Evolutionary conservation across 35 echinoderm and acorn worm species (phyloP).

Genomic region (Ophiothrix spiculata): DNA sequence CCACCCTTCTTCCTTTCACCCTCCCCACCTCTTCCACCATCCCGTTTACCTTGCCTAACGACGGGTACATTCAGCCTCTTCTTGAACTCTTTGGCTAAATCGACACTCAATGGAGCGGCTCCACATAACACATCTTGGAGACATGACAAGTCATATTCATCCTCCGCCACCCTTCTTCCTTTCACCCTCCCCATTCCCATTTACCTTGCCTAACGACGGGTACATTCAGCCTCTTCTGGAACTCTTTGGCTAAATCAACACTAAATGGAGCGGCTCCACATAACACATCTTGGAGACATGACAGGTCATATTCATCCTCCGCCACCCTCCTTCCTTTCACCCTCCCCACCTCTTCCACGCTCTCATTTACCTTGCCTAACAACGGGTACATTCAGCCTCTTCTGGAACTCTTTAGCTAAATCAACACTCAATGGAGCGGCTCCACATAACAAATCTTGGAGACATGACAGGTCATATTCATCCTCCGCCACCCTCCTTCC

Average conservation of each 20-base stretch:
- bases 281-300: not conserved
- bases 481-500: too few species aligned
- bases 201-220: not conserved
- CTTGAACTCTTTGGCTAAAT: not conserved
- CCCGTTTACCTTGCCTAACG: too few species aligned
- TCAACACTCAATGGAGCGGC: not conserved
- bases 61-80: not conserved
- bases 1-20: too few species aligned
- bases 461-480: not conserved
- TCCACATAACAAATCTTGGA: not conserved
- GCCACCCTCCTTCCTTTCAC: too few species aligned
- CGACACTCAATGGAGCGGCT: not conserved
- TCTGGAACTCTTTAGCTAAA: not conserved
- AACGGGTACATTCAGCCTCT: not conserved
- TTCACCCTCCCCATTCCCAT: too few species aligned
- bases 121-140: not conserved
- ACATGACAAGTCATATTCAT: not conserved
- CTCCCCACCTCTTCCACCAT: too few species aligned
- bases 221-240: not conserved
- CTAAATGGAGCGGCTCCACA: not conserved
- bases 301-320: not conserved
- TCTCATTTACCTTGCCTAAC: not conserved
- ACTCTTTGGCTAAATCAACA: not conserved
- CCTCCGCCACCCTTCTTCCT: too few species aligned
- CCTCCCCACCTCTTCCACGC: too few species aligned